Percentiles rank a stretch among this genome's conserved stretches.
phyloP scores from a whole-genome alignment of 2,888 invertebrate genomes.

The Phortica magna region DNA sequence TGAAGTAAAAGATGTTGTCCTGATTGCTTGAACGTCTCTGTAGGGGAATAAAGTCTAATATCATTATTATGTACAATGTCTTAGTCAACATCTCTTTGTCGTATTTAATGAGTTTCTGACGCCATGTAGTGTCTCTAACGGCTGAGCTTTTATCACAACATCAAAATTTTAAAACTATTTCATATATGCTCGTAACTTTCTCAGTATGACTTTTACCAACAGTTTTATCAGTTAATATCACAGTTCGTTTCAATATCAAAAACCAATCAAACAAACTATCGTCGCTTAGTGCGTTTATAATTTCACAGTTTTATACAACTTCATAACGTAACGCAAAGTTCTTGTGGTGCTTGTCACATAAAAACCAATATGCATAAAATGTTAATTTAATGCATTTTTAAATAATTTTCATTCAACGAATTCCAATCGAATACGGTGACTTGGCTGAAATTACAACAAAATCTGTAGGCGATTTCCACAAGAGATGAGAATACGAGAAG shows the following conservation, averaged over 20 bases:
- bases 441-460: slow-evolving; percentile 17
- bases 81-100: too few relatives aligned
- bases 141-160: not conserved
- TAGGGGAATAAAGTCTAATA: too few relatives aligned
- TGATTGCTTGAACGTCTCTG: too few relatives aligned
- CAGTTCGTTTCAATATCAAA: slow-evolving; percentile 1
- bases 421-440: not conserved
- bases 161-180: not conserved
- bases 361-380: slow-evolving; percentile 55
- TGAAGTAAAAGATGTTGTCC: too few relatives aligned
- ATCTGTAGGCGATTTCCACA: not conserved
- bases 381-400: slow-evolving; percentile 68
- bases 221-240: slow-evolving; percentile 4
- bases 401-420: slow-evolving; percentile 58
- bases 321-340: not conserved
- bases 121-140: too few relatives aligned
- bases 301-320: slow-evolving; percentile 8
- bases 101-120: too few relatives aligned
- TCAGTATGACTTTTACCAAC: not conserved
- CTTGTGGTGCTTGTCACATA: slow-evolving; percentile 15
- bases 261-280: not conserved
- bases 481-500: not conserved
- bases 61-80: too few relatives aligned
- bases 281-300: not conserved
- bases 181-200: slow-evolving; percentile 2